These are phyloP conservation scores for Meliscaeva auricollis DNA, from an alignment of 2,888 invertebrate genomes.

Conservation along the genomic window DNA sequence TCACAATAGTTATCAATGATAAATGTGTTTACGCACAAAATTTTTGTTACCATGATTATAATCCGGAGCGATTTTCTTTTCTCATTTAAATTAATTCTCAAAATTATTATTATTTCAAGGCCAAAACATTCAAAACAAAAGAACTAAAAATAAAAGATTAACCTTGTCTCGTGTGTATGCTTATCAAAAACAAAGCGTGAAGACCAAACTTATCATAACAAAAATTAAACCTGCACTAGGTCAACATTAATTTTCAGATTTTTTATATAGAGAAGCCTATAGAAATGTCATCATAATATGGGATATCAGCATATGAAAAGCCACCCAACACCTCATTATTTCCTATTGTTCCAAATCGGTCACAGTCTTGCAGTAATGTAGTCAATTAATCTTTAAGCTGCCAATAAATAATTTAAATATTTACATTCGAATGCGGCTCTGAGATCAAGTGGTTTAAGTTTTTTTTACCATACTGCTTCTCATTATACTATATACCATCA, in stretches of 20 bases:
- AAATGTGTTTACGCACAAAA: neutral
- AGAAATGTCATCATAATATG: slow-evolving; percentile 12
- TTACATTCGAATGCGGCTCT: slow-evolving; percentile 14
- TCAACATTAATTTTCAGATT: slow-evolving; percentile 32
- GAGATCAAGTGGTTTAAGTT: slow-evolving; percentile 2
- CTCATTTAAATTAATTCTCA: neutral
- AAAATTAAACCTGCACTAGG: slow-evolving; percentile 22
- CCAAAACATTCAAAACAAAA: neutral
- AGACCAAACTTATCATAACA: neutral
- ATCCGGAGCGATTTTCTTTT: slow-evolving; percentile 2
- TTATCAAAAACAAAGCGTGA: slow-evolving; percentile 27
- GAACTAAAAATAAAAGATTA: neutral
- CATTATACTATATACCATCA: neutral
- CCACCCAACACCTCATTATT: slow-evolving; percentile 27
- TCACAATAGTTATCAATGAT: too few species aligned
- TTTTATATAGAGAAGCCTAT: neutral
- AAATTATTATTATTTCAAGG: slow-evolving; percentile 11
- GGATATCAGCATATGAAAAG: slow-evolving; percentile 15
- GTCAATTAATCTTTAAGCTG: slow-evolving; percentile 24
- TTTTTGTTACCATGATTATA: neutral
- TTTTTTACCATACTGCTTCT: neutral
- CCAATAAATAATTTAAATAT: slow-evolving; percentile 15
- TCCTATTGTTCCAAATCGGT: slow-evolving; percentile 38
- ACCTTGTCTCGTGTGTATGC: slow-evolving; percentile 36
- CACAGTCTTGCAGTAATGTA: slow-evolving; percentile 22